These are phyloP conservation scores for Gandaritis pyraliata DNA, from an alignment of 2,888 invertebrate species.

Conservation along the genomic window DNA sequence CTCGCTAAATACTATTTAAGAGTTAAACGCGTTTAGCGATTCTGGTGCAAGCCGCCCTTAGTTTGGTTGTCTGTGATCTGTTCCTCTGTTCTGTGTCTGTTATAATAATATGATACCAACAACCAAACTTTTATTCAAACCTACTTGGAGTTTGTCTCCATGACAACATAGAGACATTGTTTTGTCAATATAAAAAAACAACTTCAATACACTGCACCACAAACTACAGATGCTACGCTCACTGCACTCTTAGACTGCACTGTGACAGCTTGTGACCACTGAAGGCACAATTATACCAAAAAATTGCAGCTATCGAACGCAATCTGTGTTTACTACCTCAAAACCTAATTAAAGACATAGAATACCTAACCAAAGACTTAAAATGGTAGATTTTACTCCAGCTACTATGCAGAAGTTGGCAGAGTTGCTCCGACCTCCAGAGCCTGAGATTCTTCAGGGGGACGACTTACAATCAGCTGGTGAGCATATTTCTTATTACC, in stretches of 20 bases:
- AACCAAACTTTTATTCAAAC: too few relatives aligned
- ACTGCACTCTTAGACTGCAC: too few relatives aligned
- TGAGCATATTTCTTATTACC: constrained; percentile 39
- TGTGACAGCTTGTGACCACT: neutral
- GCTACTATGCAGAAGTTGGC: constrained; percentile 64
- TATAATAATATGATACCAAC: too few relatives aligned
- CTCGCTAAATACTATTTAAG: too few relatives aligned
- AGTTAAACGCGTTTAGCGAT: too few relatives aligned
- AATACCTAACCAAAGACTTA: constrained; percentile 10
- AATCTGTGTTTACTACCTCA: neutral
- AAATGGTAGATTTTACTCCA: constrained; percentile 63
- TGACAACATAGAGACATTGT: neutral
- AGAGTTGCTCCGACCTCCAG: constrained; percentile 67
- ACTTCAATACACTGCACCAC: too few relatives aligned
- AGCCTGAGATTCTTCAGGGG: constrained; percentile 75
- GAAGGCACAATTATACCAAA: neutral
- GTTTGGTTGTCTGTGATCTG: too few relatives aligned
- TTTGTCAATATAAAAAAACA: constrained; percentile 9
- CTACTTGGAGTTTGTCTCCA: neutral
- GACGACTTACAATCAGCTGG: constrained; percentile 64
- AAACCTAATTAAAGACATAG: neutral
- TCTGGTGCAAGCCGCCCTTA: too few relatives aligned
- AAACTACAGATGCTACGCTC: too few relatives aligned
- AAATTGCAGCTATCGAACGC: neutral
- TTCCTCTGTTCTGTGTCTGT: too few relatives aligned